Evolutionary conservation across 2,113 vertebrate genomes (phyloP).

Genomic region (Ophiodon elongatus): DNA sequence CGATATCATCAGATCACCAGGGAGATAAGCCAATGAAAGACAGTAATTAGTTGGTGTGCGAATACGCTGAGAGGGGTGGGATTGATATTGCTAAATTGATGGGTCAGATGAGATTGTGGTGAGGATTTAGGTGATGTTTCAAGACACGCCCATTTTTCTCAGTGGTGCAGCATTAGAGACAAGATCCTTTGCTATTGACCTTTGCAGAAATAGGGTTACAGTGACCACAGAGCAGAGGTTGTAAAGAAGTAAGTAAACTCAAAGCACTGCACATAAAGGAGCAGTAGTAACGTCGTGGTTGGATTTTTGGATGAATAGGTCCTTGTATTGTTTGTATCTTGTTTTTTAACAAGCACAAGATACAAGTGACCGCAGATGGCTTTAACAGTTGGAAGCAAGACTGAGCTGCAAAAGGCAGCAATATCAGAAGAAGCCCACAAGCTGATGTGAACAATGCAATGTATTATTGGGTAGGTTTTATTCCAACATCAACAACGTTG

Average conservation of each 20-base stretch:
- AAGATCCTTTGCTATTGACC: background rate
- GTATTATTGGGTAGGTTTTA: background rate
- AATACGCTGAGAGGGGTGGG: background rate
- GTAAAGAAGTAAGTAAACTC: background rate
- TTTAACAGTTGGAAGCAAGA: background rate
- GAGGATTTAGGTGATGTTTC: slow-evolving; percentile 8
- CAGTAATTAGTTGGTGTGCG: slow-evolving; percentile 1
- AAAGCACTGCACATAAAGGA: background rate
- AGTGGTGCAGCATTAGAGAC: background rate
- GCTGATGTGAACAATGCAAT: background rate
- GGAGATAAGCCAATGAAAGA: background rate
- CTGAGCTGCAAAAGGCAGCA: slow-evolving; percentile 9
- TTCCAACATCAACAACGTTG: too few relatives aligned
- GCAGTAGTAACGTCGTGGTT: background rate
- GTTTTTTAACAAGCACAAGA: too few relatives aligned
- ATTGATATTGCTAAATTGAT: slow-evolving; percentile 18
- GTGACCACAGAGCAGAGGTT: background rate
- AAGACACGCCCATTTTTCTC: background rate
- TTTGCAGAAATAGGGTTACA: background rate
- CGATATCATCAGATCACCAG: slow-evolving; percentile 9
- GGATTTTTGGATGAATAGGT: too few relatives aligned
- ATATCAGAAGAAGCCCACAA: background rate
- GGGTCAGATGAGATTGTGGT: background rate
- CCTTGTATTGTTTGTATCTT: too few relatives aligned
- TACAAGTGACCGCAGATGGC: background rate